These are phyloP conservation scores for Notechis scutatus DNA, from an alignment of 2,113 vertebrate genomes.

Conservation along the genomic window DNA sequence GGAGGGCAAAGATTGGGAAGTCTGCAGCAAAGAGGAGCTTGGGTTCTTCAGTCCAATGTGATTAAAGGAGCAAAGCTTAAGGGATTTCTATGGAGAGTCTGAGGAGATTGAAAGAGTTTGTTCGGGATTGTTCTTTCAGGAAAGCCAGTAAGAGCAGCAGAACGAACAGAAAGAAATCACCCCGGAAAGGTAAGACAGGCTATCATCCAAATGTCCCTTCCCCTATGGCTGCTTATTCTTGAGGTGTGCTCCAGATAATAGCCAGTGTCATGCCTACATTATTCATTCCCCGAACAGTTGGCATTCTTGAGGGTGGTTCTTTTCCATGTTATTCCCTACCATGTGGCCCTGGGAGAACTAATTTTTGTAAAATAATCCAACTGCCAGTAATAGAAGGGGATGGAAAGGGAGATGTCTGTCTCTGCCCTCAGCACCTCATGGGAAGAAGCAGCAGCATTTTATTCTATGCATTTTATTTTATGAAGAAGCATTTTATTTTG, in stretches of 20 bases:
- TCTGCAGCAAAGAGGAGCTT: neutral
- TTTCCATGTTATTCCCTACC: neutral
- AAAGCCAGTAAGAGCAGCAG: neutral
- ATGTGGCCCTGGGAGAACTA: neutral
- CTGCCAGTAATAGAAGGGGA: neutral
- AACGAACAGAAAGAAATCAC: neutral
- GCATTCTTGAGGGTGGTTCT: neutral
- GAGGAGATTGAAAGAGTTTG: neutral
- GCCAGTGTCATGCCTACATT: neutral
- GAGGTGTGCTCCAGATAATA: neutral
- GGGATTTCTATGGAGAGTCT: neutral
- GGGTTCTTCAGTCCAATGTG: neutral
- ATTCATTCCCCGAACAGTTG: neutral
- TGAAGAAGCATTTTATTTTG: neutral
- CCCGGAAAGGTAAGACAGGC: neutral
- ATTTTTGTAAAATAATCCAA: neutral
- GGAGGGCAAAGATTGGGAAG: neutral
- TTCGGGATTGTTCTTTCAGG: neutral
- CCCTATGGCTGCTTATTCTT: neutral
- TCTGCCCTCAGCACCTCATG: neutral
- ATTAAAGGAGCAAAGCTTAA: neutral
- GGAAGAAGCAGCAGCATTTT: neutral
- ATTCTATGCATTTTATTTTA: neutral
- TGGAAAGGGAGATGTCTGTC: neutral
- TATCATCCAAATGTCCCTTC: neutral